A percentile compares a stretch with the other conserved stretches of the same genome.
Evolutionary conservation across 2,113 vertebrate species (phyloP).

Genomic region (Leiothrix lutea): DNA sequence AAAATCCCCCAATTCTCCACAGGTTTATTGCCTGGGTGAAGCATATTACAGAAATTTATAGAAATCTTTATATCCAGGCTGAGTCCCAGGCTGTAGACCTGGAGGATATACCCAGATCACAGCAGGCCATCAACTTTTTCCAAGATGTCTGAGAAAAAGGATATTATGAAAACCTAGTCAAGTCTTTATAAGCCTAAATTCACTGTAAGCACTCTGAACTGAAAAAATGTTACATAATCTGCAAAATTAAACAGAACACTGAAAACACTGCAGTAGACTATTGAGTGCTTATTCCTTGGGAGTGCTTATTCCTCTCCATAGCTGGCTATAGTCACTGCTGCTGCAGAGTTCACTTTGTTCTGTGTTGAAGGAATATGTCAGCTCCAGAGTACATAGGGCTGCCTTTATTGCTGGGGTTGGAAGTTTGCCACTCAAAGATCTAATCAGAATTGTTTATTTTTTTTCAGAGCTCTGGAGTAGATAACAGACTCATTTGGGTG

Average conservation of each 20-base stretch:
- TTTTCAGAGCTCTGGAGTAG: neutral
- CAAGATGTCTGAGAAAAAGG: neutral
- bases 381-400: neutral
- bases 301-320: neutral
- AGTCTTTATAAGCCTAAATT: neutral
- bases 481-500: neutral
- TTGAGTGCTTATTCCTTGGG: neutral
- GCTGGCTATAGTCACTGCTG: rapidly evolving
- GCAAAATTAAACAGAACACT: neutral
- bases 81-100: neutral
- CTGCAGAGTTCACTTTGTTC: neutral
- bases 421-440: neutral
- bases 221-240: neutral
- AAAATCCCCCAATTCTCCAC: neutral
- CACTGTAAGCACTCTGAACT: neutral
- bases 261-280: neutral
- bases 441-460: neutral
- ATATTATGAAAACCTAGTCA: neutral
- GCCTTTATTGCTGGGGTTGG: neutral
- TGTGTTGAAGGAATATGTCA: neutral
- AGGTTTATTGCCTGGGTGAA: neutral
- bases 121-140: neutral
- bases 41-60: neutral
- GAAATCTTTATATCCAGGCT: neutral
- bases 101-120: neutral